phyloP scores from a whole-genome alignment of 2,113 vertebrate species.

The Chamaetylas fuelleborni region DNA sequence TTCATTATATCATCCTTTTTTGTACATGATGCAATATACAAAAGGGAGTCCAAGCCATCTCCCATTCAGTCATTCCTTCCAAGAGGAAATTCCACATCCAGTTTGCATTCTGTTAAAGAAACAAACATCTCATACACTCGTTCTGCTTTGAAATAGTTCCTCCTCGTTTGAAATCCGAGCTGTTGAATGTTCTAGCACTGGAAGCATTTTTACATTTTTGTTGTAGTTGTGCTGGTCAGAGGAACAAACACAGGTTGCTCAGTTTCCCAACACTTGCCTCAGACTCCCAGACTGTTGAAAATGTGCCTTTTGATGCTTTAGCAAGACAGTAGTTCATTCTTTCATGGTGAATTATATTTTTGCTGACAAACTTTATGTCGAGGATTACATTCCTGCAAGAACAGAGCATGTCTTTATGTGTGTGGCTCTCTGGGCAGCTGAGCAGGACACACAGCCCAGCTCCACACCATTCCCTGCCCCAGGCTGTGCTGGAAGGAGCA shows the following conservation, averaged over 20 bases:
- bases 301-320: not conserved
- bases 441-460: not conserved
- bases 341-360: not conserved
- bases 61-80: not conserved
- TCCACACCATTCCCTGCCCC: not conserved
- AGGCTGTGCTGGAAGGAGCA: not conserved
- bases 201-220: not conserved
- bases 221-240: not conserved
- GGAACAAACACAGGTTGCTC: not conserved
- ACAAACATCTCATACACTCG: slow-evolving; percentile 2
- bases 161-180: slow-evolving; percentile 23
- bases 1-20: slow-evolving; percentile 26
- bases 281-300: not conserved
- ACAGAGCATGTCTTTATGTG: not conserved
- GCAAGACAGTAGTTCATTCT: slow-evolving; percentile 32
- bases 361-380: not conserved
- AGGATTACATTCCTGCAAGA: not conserved
- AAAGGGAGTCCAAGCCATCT: slow-evolving; percentile 15
- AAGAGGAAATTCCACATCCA: slow-evolving; percentile 61
- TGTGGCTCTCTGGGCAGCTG: not conserved
- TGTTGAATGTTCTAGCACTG: not conserved
- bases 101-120: slow-evolving; percentile 53
- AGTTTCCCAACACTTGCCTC: not conserved
- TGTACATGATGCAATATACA: slow-evolving; percentile 24
- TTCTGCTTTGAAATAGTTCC: slow-evolving; percentile 14